phyloP scores from a whole-genome alignment of 2,888 invertebrate genomes.

The Lymantria monacha region DNA sequence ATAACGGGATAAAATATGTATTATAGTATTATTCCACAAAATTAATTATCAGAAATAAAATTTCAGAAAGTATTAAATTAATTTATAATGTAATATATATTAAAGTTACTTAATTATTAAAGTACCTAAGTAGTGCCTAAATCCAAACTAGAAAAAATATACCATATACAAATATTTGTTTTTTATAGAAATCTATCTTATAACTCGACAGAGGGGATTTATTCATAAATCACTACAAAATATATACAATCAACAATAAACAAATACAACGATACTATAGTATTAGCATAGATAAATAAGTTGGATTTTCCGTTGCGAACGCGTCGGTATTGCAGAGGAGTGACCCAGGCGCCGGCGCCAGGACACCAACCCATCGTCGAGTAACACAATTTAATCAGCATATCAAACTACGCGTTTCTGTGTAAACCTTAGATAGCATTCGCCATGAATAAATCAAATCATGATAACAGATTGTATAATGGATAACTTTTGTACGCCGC shows the following conservation, averaged over 20 bases:
- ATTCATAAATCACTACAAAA: neutral
- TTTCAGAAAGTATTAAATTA: too few relatives aligned
- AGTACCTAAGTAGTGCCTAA: too few relatives aligned
- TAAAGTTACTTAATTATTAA: too few relatives aligned
- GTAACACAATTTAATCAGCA: constrained; percentile 45
- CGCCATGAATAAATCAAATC: constrained; percentile 57
- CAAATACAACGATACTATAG: constrained; percentile 5
- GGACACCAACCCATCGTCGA: constrained; percentile 16
- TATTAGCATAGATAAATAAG: constrained; percentile 34
- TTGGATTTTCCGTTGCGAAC: constrained; percentile 47
- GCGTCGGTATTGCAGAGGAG: constrained; percentile 27
- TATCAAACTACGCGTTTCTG: constrained; percentile 47
- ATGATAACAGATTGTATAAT: constrained; percentile 30
- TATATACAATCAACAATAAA: neutral
- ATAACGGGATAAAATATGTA: too few relatives aligned
- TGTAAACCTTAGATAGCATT: constrained; percentile 40
- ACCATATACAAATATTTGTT: too few relatives aligned
- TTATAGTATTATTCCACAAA: too few relatives aligned
- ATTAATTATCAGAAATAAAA: too few relatives aligned
- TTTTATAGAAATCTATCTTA: too few relatives aligned
- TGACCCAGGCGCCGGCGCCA: constrained; percentile 29
- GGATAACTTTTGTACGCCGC: neutral
- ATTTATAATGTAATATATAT: too few relatives aligned
- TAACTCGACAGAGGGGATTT: too few relatives aligned
- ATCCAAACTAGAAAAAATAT: too few relatives aligned